A percentile compares a stretch with the other conserved stretches of the same genome.
phyloP scores from a whole-genome alignment of 1,140 invertebrate genomes.

The roundworm (Caenorhabditis elegans) region DNA sequence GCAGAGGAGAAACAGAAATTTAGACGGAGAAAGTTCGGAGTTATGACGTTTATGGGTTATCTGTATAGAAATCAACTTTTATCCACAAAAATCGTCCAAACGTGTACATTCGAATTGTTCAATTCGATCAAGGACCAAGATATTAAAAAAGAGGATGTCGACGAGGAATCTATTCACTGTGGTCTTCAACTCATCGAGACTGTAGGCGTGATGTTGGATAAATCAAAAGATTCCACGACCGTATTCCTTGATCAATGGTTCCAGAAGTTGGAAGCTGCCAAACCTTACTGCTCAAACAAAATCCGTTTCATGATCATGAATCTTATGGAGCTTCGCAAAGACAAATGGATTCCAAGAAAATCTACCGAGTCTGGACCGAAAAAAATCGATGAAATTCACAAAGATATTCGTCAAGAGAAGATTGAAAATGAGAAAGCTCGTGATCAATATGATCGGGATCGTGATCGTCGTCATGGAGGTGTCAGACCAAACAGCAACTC shows the following conservation, averaged over 20 bases:
- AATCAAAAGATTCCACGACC: not conserved
- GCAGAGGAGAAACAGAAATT: conserved; percentile 48
- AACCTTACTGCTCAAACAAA: conserved; percentile 23
- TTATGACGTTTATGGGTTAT: conserved; percentile 51
- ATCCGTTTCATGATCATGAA: conserved; percentile 47
- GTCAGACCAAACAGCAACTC: conserved; percentile 26
- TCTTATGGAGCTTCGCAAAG: conserved; percentile 41
- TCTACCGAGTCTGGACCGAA: conserved; percentile 40
- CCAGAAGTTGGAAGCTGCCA: not conserved
- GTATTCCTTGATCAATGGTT: conserved; percentile 14
- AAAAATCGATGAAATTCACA: conserved; percentile 42
- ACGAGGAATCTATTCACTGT: conserved; percentile 39
- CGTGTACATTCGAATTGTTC: conserved; percentile 38
- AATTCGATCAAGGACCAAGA: not conserved
- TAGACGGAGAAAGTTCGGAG: conserved; percentile 49
- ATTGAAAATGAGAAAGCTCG: conserved; percentile 8
- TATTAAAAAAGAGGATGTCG: not conserved
- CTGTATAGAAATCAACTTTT: conserved; percentile 28
- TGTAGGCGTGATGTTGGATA: conserved; percentile 14
- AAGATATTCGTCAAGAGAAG: conserved; percentile 33
- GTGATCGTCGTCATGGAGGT: not conserved
- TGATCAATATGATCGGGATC: conserved; percentile 25
- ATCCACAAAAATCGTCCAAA: conserved; percentile 36
- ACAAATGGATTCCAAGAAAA: conserved; percentile 44
- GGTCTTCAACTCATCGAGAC: conserved; percentile 43